Conservation (phyloP, 1,140 invertebrate species). For the Plutomurus gul region DNA sequence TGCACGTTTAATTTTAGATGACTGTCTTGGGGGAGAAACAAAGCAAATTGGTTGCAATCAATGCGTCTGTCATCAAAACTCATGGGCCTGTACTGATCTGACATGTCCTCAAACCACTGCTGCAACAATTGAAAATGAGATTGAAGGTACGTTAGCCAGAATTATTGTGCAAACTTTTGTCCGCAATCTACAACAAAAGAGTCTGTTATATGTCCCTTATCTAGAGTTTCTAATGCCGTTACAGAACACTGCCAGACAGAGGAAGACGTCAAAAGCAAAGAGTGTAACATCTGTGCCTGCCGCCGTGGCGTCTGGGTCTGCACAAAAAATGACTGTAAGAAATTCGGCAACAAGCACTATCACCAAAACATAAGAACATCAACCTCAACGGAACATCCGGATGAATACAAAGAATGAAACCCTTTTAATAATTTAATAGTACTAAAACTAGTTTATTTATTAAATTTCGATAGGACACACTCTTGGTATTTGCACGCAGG, state of each 20-base stretch:
- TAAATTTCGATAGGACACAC: too few species aligned
- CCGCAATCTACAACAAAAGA: too few species aligned
- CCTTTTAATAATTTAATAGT: neutral
- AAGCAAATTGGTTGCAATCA: conserved; percentile 44
- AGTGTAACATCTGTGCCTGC: conserved; percentile 49
- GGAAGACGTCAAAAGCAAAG: conserved; percentile 49
- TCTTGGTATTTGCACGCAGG: too few species aligned
- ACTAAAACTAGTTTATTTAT: neutral
- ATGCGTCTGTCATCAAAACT: conserved; percentile 40
- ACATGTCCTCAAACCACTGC: conserved; percentile 41
- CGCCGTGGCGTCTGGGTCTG: conserved; percentile 47
- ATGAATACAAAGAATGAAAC: neutral
- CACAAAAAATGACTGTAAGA: conserved; percentile 48
- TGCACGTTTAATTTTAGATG: conserved; percentile 28
- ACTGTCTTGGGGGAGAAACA: conserved; percentile 46
- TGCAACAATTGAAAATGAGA: neutral
- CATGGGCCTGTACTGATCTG: conserved; percentile 46
- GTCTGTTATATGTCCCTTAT: neutral
- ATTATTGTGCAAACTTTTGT: too few species aligned
- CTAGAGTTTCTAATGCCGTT: neutral
- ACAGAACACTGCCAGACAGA: conserved; percentile 47
- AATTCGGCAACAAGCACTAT: conserved; percentile 39
- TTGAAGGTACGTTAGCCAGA: conserved; percentile 33
- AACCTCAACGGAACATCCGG: neutral
- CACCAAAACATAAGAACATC: conserved; percentile 17